Base-by-base conservation (phyloP, 2,888 invertebrate genomes). In the Andrena trimmerana region DNA sequence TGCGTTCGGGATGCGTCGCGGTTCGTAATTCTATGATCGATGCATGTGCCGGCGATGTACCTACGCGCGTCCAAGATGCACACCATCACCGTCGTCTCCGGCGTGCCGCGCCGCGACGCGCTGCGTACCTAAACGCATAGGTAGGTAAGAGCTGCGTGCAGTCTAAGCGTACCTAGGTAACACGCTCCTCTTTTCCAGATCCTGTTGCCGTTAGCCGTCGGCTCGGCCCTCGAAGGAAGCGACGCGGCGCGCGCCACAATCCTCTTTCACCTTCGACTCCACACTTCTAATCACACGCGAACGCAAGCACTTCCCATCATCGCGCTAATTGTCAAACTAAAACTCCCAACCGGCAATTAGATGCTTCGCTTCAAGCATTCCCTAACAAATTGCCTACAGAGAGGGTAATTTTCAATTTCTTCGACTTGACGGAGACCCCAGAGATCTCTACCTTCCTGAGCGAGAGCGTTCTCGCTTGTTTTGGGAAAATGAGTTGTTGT, bases 1-100 rank as follows among this genome's bases (percentile, higher is more conserved):
- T 93, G 93, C 93, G 92, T 92, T 88, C 91, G 90, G 91, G 90
- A 79, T 91, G 91, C 92, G 91, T 92, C 91, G 91, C 91, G 88
- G 90, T 90, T 87, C 90, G 91, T 93, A 93, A 92, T 93, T 93
- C 93, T 90, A 91, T 89, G 92, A 92, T 70, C 83, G 81, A 59
- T 82, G 80, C 75, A 71, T 27, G 62, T 42, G 42, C 42, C 16
- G 42, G 42, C 42, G 42, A 16, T 16, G 42, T 42, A 42, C 42
- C 42, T 42, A 42, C 42, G 13, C 16, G 16, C 4, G 42, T 42
- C 42, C 42, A 42, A 42, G 42, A 42, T 42, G 16, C 42, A 42
- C 42, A 42, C 42, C 42, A 42, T 0, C 42, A 42, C 42, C 42
- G 42, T 36, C 42, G 42, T 5, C 42, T 16, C 42, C 66, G 36